These are phyloP conservation scores for Mugil cephalus DNA, from an alignment of 2,113 vertebrate species.

Conservation along the genomic window DNA sequence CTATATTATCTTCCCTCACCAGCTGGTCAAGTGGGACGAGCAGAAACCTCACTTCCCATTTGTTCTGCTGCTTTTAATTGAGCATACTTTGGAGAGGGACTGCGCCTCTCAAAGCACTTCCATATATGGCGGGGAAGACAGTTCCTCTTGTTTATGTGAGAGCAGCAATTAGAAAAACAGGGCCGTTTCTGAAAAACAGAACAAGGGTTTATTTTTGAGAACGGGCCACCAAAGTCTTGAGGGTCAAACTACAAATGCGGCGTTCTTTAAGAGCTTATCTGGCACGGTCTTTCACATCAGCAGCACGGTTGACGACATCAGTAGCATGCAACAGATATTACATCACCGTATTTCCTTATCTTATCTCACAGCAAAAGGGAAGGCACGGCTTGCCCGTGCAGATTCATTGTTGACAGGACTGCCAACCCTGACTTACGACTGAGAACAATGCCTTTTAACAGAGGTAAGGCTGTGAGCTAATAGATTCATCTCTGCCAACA, in stretches of 20 bases:
- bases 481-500: slow-evolving; percentile 43
- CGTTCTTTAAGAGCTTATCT: background rate
- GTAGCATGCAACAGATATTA: slow-evolving; percentile 35
- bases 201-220: background rate
- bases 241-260: slow-evolving; percentile 3
- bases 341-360: slow-evolving; percentile 32
- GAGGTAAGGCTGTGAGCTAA: slow-evolving; percentile 13
- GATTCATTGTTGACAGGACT: slow-evolving; percentile 33
- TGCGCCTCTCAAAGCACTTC: slow-evolving; percentile 50
- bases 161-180: slow-evolving; percentile 26
- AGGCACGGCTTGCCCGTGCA: slow-evolving; percentile 29
- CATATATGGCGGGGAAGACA: slow-evolving; percentile 73
- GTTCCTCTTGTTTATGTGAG: slow-evolving; percentile 45
- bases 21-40: slow-evolving; percentile 53
- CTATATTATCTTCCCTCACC: slow-evolving; percentile 57
- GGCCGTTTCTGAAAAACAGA: slow-evolving; percentile 6
- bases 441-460: slow-evolving; percentile 15
- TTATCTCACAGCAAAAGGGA: slow-evolving; percentile 32
- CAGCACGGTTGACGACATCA: slow-evolving; percentile 9
- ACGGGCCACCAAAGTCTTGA: too few relatives aligned
- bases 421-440: background rate
- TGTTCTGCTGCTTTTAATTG: slow-evolving; percentile 64
- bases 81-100: slow-evolving; percentile 31
- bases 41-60: slow-evolving; percentile 73
- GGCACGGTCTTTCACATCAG: background rate